Percentiles rank a stretch among this genome's conserved stretches.
Conservation (phyloP, 2,888 invertebrate genomes). For the Scaptomyza polygonia region DNA sequence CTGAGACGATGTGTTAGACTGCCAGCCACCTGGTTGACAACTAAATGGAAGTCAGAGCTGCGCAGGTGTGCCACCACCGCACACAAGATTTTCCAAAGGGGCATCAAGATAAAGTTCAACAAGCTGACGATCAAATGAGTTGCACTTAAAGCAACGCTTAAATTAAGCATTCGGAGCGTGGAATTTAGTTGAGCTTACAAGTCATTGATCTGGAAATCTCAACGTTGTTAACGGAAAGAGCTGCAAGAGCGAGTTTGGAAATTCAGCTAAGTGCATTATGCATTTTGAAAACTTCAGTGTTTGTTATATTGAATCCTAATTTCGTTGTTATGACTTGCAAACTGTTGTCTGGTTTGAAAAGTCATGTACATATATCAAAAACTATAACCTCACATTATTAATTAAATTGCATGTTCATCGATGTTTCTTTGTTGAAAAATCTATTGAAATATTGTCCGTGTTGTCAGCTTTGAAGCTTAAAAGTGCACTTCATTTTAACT, state of each 20-base stretch:
- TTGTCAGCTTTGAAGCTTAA: no score
- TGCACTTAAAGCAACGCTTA: slow-evolving; percentile 39
- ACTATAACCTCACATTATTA: no score
- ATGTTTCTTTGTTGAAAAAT: no score
- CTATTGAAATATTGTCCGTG: no score
- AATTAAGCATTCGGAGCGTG: slow-evolving; percentile 28
- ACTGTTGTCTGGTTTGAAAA: no score
- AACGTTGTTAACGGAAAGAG: background rate
- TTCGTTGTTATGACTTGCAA: no score
- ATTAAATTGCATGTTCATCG: no score
- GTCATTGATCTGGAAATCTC: slow-evolving; percentile 14
- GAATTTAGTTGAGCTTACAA: slow-evolving; percentile 9
- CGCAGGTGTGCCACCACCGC: slow-evolving; percentile 47
- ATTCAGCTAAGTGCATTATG: background rate
- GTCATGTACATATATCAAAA: no score
- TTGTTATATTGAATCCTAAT: background rate
- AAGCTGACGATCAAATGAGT: slow-evolving; percentile 21
- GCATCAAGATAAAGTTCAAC: slow-evolving; percentile 46
- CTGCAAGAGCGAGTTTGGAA: background rate
- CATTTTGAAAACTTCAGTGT: background rate
- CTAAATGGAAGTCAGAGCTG: slow-evolving; percentile 40
- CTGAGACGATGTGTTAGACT: slow-evolving; percentile 35
- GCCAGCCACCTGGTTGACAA: slow-evolving; percentile 37
- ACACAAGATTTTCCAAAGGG: slow-evolving; percentile 36
- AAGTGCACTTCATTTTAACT: no score